Evolutionary conservation across 2,888 invertebrate genomes (phyloP), one percentile per base, ranked within the genome.

Genomic region (Enchytraeus crypticus): DNA sequence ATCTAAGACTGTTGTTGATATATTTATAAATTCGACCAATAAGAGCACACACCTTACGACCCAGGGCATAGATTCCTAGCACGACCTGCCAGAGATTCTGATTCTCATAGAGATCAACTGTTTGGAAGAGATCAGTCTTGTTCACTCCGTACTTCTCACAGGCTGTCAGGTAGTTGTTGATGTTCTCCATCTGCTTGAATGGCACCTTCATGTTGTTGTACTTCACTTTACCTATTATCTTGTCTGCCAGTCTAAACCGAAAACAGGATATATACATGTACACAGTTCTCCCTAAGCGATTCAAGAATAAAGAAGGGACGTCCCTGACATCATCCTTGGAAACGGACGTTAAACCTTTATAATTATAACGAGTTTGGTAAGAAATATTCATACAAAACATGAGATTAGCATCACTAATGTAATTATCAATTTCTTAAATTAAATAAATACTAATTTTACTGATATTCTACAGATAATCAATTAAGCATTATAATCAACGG

Each of bases 181-280:
- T 96, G 80, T 97, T 97, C 82, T 97, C 96, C 96, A 97, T 97
- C 81, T 92, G 92, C 77, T 95, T 95, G 82, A 96, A 74, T n/a
- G 74, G 70, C 62, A 72, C 64, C 30, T 67, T 86, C 63, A 87
- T 87, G 71, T 85, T 88, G 81, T 96, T 93, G 69, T 96, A 92
- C 80, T 92, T 92, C 2, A 96, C 88, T 0, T 89, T 88, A 11
- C 59, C 61, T 29, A 55, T 59, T 23, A 67, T 57, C n/a, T 29
- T 51, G 23, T 64, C 51, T 5, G 63, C 67, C 30, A 67, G 43
- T 54, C 67, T 67, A 53, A 2, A 43, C 43, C 14, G 43, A 43
- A 11, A n/a, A n/a, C 11, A 43, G n/a, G 14, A 11, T 14, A 43
- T n/a, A 53, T 14, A 18, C 18, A 14, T 18, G n/a, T n/a, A n/a